Percentiles rank a stretch among this genome's conserved stretches.
Conservation (phyloP, 2,888 invertebrate genomes). For the Euspilapteryx auroguttella region DNA sequence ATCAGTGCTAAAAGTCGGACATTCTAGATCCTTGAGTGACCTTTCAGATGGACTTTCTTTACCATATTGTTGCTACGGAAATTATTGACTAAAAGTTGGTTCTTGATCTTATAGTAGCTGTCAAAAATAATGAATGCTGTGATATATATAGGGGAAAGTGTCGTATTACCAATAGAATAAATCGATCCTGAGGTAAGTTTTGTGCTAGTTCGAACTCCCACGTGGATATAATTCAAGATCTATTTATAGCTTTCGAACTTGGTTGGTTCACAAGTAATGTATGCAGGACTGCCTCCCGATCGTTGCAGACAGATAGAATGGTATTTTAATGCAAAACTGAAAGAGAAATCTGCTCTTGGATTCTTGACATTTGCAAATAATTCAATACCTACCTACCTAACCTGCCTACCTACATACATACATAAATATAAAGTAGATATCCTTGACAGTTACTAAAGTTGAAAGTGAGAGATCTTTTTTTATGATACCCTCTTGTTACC, state of each 20-base stretch:
- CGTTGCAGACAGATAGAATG: no score
- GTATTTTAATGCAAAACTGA: no score
- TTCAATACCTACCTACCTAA: no score
- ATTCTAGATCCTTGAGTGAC: conserved; percentile 54
- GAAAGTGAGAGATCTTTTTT: no score
- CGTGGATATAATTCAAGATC: conserved; percentile 56
- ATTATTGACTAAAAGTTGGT: background rate
- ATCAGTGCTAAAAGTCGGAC: conserved; percentile 33
- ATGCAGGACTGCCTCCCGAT: no score
- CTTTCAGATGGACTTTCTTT: conserved; percentile 50
- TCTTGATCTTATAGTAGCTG: background rate
- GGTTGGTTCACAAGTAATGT: conserved; percentile 35
- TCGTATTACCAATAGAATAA: conserved; percentile 9
- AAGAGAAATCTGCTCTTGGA: no score
- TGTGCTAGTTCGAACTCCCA: conserved; percentile 44
- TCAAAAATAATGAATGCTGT: conserved; percentile 15
- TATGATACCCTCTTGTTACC: no score
- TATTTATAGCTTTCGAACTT: conserved; percentile 52
- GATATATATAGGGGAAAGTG: conserved; percentile 14
- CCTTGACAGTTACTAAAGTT: no score
- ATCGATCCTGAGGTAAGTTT: conserved; percentile 44
- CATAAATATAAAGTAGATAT: no score
- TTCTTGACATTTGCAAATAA: no score
- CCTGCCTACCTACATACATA: no score
- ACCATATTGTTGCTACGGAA: conserved; percentile 32